These are phyloP conservation scores for Rallus crepitans DNA, from an alignment of 2,797 vertebrate genomes.

Conservation along the genomic window DNA sequence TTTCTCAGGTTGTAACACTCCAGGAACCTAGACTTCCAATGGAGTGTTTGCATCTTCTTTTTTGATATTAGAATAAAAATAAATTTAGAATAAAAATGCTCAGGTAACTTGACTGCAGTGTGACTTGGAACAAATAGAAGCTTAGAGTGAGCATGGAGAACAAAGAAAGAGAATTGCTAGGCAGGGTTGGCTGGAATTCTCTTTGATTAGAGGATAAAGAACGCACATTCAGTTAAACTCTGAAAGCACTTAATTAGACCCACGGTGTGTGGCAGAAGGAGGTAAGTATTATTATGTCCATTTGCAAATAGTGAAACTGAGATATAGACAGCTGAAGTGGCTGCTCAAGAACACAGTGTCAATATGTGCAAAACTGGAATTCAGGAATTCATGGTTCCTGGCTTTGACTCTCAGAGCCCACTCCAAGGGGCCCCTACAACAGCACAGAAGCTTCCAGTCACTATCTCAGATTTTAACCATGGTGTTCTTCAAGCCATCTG, in stretches of 20 bases:
- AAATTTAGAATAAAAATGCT: not conserved
- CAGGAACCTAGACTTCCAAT: not conserved
- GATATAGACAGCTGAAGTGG: not conserved
- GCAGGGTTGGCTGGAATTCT: not conserved
- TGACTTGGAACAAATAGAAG: slow-evolving; percentile 5
- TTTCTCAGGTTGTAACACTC: slow-evolving; percentile 28
- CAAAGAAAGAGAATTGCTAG: slow-evolving; percentile 18
- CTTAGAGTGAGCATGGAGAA: slow-evolving; percentile 1
- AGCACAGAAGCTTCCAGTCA: not conserved
- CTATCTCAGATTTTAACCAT: not conserved
- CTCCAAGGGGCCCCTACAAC: not conserved
- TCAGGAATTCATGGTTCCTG: not conserved
- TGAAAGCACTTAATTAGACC: slow-evolving; percentile 32
- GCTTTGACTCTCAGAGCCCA: not conserved
- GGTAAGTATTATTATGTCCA: not conserved
- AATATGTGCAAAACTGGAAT: not conserved
- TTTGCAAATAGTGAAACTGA: not conserved
- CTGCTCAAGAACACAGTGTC: not conserved
- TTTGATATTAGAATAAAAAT: not conserved
- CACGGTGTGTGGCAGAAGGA: not conserved
- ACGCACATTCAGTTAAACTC: not conserved
- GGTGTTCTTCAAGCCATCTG: not conserved
- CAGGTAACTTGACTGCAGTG: slow-evolving; percentile 15
- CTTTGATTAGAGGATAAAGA: not conserved
- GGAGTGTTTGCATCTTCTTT: slow-evolving; percentile 38